These are phyloP conservation scores for Plecturocebus donacophilus DNA, from an alignment of 2,113 vertebrate species.

Conservation along the genomic window DNA sequence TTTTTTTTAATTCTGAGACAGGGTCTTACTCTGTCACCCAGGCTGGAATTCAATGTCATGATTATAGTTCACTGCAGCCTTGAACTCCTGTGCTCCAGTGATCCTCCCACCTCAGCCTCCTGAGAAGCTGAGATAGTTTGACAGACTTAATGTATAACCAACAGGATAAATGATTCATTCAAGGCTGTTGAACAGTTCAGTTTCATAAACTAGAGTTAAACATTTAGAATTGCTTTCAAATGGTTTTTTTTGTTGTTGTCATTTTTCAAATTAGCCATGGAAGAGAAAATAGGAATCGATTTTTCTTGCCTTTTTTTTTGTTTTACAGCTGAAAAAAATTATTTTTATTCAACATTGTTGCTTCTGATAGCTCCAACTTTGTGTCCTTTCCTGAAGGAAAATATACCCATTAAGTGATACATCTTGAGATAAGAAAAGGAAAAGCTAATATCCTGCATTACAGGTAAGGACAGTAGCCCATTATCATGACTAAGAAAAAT, in stretches of 20 bases:
- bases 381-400: conserved; percentile 48
- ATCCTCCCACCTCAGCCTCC: too few species aligned
- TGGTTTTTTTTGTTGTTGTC: background rate
- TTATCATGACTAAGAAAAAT: conserved; percentile 42
- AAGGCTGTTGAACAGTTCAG: background rate
- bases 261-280: background rate
- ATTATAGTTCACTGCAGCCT: too few species aligned
- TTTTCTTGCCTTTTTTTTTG: background rate
- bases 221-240: background rate
- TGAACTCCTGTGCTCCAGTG: too few species aligned
- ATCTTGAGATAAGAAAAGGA: conserved; percentile 15
- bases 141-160: background rate
- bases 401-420: background rate
- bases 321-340: background rate
- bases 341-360: background rate
- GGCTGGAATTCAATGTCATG: too few species aligned
- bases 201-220: conserved; percentile 9
- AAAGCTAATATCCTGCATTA: conserved; percentile 39
- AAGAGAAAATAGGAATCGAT: background rate
- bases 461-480: conserved; percentile 1
- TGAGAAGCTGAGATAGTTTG: background rate
- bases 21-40: too few species aligned
- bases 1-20: too few species aligned
- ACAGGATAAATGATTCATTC: background rate
- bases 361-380: background rate